Evolutionary conservation across 2,888 invertebrate species (phyloP), one percentile per base, ranked within the genome.

Genomic region (Acanthosepion esculentum): DNA sequence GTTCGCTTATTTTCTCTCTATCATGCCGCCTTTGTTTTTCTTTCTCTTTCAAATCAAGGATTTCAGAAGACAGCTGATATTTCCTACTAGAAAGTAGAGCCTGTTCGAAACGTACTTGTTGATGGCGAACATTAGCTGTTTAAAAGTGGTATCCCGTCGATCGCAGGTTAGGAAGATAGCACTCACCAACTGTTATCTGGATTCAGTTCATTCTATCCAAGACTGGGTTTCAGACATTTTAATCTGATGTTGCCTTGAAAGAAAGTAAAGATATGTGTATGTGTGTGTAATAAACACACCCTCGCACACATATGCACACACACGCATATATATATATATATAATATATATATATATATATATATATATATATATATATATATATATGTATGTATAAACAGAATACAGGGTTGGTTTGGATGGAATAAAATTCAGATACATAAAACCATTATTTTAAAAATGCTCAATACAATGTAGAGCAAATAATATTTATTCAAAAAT

Each of bases 61-160:
- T 78, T n/a, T 78, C n/a, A 33, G n/a, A 33, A n/a, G 78, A 78
- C 78, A 78, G 78, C 78, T 78, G 78, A 78, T n/a, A 33, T 78
- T 78, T 78, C 78, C 78, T n/a, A 78, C 64, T 15, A 33, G n/a
- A 78, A n/a, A n/a, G 78, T 78, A 18, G 78, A 33, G 6, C 12
- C 78, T n/a, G 33, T 78, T 78, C n/a, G 78, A n/a, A 78, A 78
- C 33, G 78, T 78, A 78, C 78, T 78, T 33, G 78, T 78, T 78
- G 78, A 78, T n/a, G 78, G 78, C n/a, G 78, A 78, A 78, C 78
- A 78, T 78, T 78, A 78, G 78, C 78, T n/a, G 78, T 18, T 78
- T 78, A n/a, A 78, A 78, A 78, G 78, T 78, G 78, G 78, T 33
- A 78, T 78, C 78, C 78, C 78, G 78, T 78, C 78, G 78, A 78